phyloP scores from a whole-genome alignment of 2,888 invertebrate species.

The Protodeltote pygarga region DNA sequence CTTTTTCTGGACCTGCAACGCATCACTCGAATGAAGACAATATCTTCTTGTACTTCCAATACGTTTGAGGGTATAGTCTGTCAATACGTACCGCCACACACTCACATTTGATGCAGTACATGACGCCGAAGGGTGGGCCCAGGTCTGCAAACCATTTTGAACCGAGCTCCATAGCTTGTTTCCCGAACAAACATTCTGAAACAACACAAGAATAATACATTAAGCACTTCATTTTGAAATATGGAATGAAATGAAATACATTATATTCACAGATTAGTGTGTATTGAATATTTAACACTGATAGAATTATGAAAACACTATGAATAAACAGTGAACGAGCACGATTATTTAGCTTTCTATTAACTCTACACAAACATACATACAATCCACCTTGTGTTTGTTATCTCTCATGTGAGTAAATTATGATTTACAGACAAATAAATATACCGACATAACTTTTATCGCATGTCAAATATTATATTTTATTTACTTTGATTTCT shows the following conservation, averaged over 20 bases:
- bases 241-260: no score
- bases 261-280: no score
- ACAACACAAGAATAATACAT: slow-evolving; percentile 61
- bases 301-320: slow-evolving; percentile 3
- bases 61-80: slow-evolving; percentile 20
- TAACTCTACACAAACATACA: slow-evolving; percentile 12
- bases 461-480: slow-evolving; percentile 5
- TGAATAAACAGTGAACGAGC: slow-evolving; percentile 17
- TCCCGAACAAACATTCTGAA: slow-evolving; percentile 97
- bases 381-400: background rate
- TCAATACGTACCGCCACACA: slow-evolving; percentile 95
- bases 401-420: slow-evolving; percentile 23
- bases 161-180: slow-evolving; percentile 94
- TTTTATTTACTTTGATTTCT: background rate
- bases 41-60: background rate
- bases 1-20: slow-evolving; percentile 93
- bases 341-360: slow-evolving; percentile 23
- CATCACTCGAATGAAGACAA: slow-evolving; percentile 11
- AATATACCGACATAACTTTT: slow-evolving; percentile 1
- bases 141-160: slow-evolving; percentile 97
- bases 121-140: slow-evolving; percentile 96
- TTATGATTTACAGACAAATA: slow-evolving; percentile 11
- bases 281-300: slow-evolving; percentile 6
- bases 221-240: no score
- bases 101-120: slow-evolving; percentile 98